Evolutionary conservation across 2,888 invertebrate genomes (phyloP).

Genomic region (Iselma pallidipennis): DNA sequence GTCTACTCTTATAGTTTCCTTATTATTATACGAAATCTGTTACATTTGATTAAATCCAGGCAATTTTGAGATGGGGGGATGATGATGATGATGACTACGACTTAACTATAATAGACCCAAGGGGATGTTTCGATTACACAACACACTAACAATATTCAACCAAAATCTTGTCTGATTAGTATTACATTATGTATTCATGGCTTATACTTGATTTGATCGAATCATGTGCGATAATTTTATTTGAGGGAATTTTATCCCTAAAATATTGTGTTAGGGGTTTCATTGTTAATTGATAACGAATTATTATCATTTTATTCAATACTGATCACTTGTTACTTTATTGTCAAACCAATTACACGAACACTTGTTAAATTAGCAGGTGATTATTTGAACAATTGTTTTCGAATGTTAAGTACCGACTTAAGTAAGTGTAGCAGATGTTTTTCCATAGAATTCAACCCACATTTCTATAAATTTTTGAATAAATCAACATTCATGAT

Average conservation of each 20-base stretch:
- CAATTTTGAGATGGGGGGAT: slow-evolving; percentile 40
- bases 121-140: slow-evolving; percentile 3
- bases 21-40: slow-evolving; percentile 50
- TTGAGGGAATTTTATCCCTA: neutral
- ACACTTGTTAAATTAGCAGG: too few relatives aligned
- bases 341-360: too few relatives aligned
- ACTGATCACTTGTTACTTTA: too few relatives aligned
- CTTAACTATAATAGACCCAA: slow-evolving; percentile 20
- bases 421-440: neutral
- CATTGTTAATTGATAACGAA: too few relatives aligned
- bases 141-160: slow-evolving; percentile 13
- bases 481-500: too few relatives aligned
- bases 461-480: too few relatives aligned
- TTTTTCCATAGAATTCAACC: neutral
- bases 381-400: too few relatives aligned
- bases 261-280: too few relatives aligned
- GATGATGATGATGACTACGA: slow-evolving; percentile 25
- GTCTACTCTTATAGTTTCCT: slow-evolving; percentile 22
- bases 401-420: too few relatives aligned
- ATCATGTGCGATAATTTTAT: slow-evolving; percentile 41
- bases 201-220: slow-evolving; percentile 40
- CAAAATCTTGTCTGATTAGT: slow-evolving; percentile 34
- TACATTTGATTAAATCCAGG: slow-evolving; percentile 53
- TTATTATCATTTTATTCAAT: too few relatives aligned
- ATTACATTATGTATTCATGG: slow-evolving; percentile 50